Percentiles rank a stretch among this genome's conserved stretches.
phyloP scores from a whole-genome alignment of 2,113 vertebrate species.

The Nothoprocta pentlandii region DNA sequence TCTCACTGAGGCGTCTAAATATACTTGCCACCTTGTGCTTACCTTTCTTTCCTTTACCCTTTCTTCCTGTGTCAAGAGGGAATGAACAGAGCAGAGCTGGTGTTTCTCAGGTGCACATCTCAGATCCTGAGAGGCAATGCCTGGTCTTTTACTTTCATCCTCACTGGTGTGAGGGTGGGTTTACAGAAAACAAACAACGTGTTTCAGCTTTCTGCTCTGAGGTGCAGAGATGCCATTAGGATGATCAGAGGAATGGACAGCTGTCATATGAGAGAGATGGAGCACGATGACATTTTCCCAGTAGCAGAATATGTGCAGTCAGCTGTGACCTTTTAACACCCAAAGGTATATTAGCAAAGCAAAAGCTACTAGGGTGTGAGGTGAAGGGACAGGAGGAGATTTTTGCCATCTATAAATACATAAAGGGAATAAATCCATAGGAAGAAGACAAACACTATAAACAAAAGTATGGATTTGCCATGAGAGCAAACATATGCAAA shows the following conservation, averaged over 20 bases:
- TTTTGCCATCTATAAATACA: neutral
- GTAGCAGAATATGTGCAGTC: neutral
- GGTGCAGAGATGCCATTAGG: neutral
- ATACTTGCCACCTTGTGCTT: neutral
- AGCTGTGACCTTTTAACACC: neutral
- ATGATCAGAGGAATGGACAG: neutral
- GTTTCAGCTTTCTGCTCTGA: neutral
- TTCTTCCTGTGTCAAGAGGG: neutral
- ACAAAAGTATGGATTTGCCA: neutral
- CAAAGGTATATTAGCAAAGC: neutral
- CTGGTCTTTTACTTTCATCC: neutral
- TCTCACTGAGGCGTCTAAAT: neutral
- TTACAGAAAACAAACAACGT: neutral
- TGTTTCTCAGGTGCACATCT: neutral
- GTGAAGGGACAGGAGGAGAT: neutral
- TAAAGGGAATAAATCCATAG: neutral
- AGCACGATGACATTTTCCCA: fast-evolving
- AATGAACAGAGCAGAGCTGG: fast-evolving
- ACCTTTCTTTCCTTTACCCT: neutral
- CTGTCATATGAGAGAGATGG: neutral
- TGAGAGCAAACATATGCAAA: neutral
- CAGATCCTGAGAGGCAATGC: fast-evolving
- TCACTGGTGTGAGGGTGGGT: neutral
- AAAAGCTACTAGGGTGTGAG: neutral
- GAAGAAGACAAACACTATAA: neutral